Conservation (phyloP, 1,140 invertebrate species). For the Temnothorax nylanderi region DNA sequence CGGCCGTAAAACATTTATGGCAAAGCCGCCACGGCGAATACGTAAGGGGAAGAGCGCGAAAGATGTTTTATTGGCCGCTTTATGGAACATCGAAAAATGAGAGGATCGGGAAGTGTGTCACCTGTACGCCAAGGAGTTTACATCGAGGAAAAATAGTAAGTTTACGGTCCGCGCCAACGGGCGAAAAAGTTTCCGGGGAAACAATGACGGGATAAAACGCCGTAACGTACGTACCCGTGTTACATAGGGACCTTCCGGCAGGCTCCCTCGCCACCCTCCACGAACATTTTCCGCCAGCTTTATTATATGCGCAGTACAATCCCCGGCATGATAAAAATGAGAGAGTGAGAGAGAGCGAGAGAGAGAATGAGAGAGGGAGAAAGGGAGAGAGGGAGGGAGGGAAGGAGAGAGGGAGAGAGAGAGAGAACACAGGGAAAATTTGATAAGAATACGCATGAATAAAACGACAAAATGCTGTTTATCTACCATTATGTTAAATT, state of each 20-base stretch:
- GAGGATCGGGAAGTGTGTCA: conserved; percentile 47
- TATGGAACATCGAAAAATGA: conserved; percentile 29
- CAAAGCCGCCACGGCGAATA: background rate
- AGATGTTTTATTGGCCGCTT: conserved; percentile 57
- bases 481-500: conserved; percentile 57
- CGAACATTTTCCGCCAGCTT: conserved; percentile 63
- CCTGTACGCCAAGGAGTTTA: conserved; percentile 52
- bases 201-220: conserved; percentile 73
- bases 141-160: conserved; percentile 66
- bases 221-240: conserved; percentile 65
- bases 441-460: conserved; percentile 59
- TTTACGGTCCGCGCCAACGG: conserved; percentile 63
- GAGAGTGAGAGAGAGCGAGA: too few relatives aligned
- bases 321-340: conserved; percentile 45
- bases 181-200: conserved; percentile 68
- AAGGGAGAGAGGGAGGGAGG: conserved; percentile 5
- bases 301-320: conserved; percentile 64
- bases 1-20: conserved; percentile 44
- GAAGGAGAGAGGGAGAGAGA: background rate
- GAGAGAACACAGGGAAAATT: conserved; percentile 58
- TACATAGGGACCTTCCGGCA: conserved; percentile 50
- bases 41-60: background rate
- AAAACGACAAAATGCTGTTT: conserved; percentile 64
- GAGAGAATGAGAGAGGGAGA: background rate
- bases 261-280: conserved; percentile 24